Conservation (phyloP, 2,113 vertebrate genomes). For the Halcyon senegalensis region DNA sequence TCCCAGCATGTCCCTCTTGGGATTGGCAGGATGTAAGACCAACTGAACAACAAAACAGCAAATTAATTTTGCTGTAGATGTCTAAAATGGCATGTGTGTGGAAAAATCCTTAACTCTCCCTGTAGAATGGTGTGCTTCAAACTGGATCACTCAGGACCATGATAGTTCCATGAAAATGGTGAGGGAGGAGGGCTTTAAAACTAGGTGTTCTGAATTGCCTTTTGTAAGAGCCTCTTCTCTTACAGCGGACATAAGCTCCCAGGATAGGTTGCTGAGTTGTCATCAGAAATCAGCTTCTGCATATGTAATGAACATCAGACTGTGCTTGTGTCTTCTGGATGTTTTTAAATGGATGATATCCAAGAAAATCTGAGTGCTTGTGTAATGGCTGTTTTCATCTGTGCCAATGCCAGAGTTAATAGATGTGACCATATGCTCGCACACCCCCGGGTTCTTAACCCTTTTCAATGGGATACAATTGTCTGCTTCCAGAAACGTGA, state of each 20-base stretch:
- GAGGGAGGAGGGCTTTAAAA: neutral
- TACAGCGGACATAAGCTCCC: neutral
- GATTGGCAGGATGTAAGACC: neutral
- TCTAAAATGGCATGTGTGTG: neutral
- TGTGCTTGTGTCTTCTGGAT: neutral
- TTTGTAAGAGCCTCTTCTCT: neutral
- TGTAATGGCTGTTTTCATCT: neutral
- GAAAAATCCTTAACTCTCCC: neutral
- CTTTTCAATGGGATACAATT: neutral
- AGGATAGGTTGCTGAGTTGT: neutral
- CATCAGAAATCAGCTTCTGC: neutral
- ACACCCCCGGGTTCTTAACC: neutral
- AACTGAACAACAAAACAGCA: neutral
- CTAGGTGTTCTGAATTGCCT: accelerated
- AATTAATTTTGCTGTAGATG: neutral
- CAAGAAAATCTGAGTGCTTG: neutral
- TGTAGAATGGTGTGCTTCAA: neutral
- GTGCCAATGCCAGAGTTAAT: neutral
- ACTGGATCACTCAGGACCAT: neutral
- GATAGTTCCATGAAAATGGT: neutral
- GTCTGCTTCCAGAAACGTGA: neutral
- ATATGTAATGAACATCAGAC: neutral
- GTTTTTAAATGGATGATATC: neutral
- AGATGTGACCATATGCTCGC: neutral
- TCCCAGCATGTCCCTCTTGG: neutral